Evolutionary conservation across 2,797 vertebrate genomes (phyloP), one percentile per base, ranked within the genome.

Genomic region (Euthynnus affinis): DNA sequence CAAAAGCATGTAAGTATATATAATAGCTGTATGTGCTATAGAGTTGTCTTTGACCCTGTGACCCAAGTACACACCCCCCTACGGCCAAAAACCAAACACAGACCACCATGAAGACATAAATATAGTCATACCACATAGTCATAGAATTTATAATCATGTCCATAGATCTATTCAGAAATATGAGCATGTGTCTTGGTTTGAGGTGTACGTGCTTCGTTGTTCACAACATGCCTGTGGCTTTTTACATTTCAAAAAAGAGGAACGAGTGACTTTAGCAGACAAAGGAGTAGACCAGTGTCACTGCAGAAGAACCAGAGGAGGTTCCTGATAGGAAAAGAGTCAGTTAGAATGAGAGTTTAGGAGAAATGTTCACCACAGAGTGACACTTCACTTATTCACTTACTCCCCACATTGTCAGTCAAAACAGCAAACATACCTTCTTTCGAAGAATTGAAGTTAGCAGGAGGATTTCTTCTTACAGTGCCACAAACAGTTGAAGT

Each of bases 141-240:
- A 53, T 48, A 27, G 23, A 58, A 59, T 80, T 13, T 53, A 23
- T 22, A 46, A 7, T 68, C 22, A 25, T 22, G 1, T 46, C 48
- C 29, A 25, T 32, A 29, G 55, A 46, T 77, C 42, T 46, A 1
- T 73, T 66, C 69, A 78, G 48, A 52, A 78, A 74, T 42, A 61
- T 5, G 2, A 66, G 71, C 52, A 8, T 25, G 55, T 63, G 58
- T 70, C 72, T 62, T 2, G 70, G 72, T 84, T 74, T 81, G 75
- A 87, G 76, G 59, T 87, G 61, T 46, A 27, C 34, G 5, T 65
- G 56, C 77, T 80, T 82, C 69, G 27, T 79, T 82, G 77, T 89
- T 82, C 51, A 59, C 74, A 80, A 27, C 74, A 76, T 77, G 72
- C 68, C 81, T 75, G 65, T 81, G 85, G 78, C 58, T 77, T 77